A percentile compares a stretch with the other conserved stretches of the same genome.
Evolutionary conservation across 2,888 invertebrate genomes (phyloP).

Genomic region (Agrochola litura): DNA sequence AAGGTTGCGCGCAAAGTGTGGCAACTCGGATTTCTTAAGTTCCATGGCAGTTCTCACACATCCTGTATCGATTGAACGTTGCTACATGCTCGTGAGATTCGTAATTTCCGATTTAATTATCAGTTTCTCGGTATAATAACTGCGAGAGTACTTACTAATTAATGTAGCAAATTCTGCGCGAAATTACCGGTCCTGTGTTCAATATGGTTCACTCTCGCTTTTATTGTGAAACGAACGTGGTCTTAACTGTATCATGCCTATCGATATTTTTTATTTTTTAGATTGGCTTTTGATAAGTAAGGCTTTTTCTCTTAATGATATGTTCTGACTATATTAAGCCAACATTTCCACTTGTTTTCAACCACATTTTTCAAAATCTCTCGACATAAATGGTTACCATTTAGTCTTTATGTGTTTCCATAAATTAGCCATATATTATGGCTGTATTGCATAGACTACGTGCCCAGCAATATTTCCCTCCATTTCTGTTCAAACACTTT

Average conservation of each 20-base stretch:
- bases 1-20: slow-evolving; percentile 64
- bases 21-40: slow-evolving; percentile 68
- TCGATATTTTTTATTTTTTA: too few relatives aligned
- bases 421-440: slow-evolving; percentile 13
- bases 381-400: neutral
- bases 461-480: slow-evolving; percentile 26
- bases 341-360: neutral
- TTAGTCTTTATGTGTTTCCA: neutral
- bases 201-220: slow-evolving; percentile 46
- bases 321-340: neutral
- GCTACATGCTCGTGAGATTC: slow-evolving; percentile 65
- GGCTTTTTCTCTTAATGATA: neutral
- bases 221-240: slow-evolving; percentile 19
- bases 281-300: neutral
- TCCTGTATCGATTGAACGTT: slow-evolving; percentile 69
- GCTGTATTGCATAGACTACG: neutral
- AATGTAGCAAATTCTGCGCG: slow-evolving; percentile 46
- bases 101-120: slow-evolving; percentile 69
- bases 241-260: neutral
- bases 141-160: slow-evolving; percentile 48
- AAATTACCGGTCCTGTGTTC: slow-evolving; percentile 43
- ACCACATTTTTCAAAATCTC: neutral
- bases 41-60: slow-evolving; percentile 68
- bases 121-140: slow-evolving; percentile 51
- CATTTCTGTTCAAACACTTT: slow-evolving; percentile 40